phyloP scores from a whole-genome alignment of 2,797 vertebrate genomes.

The Tragelaphus eurycerus region DNA sequence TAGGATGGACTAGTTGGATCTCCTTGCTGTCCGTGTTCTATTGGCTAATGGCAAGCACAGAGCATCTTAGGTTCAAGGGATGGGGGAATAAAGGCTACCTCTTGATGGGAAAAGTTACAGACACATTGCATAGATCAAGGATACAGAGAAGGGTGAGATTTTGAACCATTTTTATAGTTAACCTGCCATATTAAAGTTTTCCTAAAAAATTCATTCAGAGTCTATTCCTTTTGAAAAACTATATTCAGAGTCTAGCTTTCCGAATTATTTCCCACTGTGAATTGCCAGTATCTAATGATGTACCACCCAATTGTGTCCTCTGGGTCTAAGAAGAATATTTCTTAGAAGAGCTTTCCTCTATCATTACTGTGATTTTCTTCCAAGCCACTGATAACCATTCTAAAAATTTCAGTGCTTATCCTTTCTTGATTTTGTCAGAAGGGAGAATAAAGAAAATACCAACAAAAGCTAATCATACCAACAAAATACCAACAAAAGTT shows the following conservation, averaged over 20 bases:
- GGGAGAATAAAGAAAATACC: not conserved
- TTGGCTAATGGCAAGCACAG: not conserved
- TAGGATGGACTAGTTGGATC: not conserved
- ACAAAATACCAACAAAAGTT: not conserved
- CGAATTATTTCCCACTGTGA: not conserved
- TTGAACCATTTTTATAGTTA: not conserved
- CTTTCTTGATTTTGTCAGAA: conserved; percentile 23
- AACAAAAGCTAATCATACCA: not conserved
- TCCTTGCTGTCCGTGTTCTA: not conserved
- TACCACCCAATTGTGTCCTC: not conserved
- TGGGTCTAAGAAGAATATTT: not conserved
- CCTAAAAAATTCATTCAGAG: not conserved
- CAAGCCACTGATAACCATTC: not conserved
- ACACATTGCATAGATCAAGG: not conserved
- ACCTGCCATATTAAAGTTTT: not conserved
- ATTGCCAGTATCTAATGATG: not conserved
- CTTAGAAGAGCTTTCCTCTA: not conserved
- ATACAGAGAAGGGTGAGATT: not conserved
- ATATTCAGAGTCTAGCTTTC: not conserved
- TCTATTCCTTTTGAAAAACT: not conserved
- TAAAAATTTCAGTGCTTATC: not conserved
- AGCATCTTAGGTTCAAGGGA: not conserved
- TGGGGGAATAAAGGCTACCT: not conserved
- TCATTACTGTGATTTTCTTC: not conserved
- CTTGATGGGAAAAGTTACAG: not conserved